Evolutionary conservation across 2,797 vertebrate genomes (phyloP).

Genomic region (Picus viridis): DNA sequence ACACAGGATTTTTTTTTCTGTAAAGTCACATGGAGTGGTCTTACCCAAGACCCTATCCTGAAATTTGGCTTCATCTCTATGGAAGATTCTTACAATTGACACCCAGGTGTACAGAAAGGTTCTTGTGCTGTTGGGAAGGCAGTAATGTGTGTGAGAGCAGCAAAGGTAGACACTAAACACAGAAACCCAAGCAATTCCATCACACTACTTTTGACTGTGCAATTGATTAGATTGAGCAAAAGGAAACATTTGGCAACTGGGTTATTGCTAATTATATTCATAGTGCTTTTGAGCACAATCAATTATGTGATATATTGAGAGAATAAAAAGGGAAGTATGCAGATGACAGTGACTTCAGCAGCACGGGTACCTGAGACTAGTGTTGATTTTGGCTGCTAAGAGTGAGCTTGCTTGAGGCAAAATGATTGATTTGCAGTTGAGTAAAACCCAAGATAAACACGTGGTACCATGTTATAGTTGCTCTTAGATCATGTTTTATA

Average conservation of each 20-base stretch:
- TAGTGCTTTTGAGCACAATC: neutral
- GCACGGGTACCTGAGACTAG: neutral
- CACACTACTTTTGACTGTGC: neutral
- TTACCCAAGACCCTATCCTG: neutral
- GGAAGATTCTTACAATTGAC: neutral
- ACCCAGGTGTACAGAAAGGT: neutral
- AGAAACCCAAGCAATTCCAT: neutral
- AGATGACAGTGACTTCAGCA: constrained; percentile 8
- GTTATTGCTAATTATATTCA: neutral
- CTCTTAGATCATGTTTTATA: constrained; percentile 68
- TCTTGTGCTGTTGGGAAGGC: neutral
- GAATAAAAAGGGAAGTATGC: neutral
- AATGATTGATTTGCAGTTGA: constrained; percentile 59
- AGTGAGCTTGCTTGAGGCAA: constrained; percentile 43
- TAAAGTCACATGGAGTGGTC: neutral
- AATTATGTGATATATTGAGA: neutral
- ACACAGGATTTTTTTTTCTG: neutral
- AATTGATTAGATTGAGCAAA: neutral
- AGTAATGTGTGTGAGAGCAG: neutral
- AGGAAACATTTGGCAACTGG: neutral
- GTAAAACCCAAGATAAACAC: constrained; percentile 63
- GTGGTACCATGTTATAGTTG: constrained; percentile 44
- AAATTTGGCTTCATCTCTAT: neutral
- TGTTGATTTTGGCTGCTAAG: constrained; percentile 59
- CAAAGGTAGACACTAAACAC: neutral